Percentiles rank a stretch among this genome's conserved stretches.
These are phyloP conservation scores for Yponomeuta evonymella DNA, from an alignment of 2,888 invertebrate genomes.

Conservation along the genomic window DNA sequence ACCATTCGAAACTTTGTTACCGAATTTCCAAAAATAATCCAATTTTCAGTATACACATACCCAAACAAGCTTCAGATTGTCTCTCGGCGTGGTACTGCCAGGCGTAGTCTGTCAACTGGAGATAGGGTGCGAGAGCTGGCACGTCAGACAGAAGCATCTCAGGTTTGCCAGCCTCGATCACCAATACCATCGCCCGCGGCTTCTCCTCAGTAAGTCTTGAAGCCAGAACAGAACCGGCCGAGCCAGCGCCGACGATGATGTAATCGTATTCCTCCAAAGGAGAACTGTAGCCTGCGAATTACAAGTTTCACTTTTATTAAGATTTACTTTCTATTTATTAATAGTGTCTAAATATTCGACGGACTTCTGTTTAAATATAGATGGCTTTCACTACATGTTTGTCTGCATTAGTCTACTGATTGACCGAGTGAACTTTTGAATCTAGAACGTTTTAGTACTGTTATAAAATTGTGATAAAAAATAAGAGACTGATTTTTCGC, in stretches of 20 bases:
- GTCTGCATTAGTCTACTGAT: neutral
- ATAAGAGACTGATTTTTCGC: neutral
- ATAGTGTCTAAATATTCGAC: neutral
- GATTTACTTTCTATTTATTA: neutral
- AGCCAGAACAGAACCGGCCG: slow-evolving; percentile 82
- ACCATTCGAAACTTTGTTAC: too few species aligned
- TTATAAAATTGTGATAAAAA: slow-evolving; percentile 7
- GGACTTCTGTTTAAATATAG: neutral
- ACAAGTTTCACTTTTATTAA: neutral
- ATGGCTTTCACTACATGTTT: neutral
- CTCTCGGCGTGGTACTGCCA: slow-evolving; percentile 80
- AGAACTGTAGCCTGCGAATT: slow-evolving; percentile 36
- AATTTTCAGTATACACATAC: slow-evolving; percentile 31
- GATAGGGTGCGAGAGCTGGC: slow-evolving; percentile 73
- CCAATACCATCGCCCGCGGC: slow-evolving; percentile 71
- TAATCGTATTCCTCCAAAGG: slow-evolving; percentile 78
- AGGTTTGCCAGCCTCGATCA: slow-evolving; percentile 78
- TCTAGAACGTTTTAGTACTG: neutral
- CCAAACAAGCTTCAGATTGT: slow-evolving; percentile 74
- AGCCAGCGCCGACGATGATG: slow-evolving; percentile 81
- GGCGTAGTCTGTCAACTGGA: slow-evolving; percentile 77
- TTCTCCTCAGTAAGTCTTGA: slow-evolving; percentile 80
- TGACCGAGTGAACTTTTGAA: neutral
- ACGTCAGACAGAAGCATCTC: slow-evolving; percentile 73
- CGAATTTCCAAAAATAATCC: neutral